These are phyloP conservation scores for Andrena fulva DNA, from an alignment of 2,888 invertebrate genomes.

Conservation along the genomic window DNA sequence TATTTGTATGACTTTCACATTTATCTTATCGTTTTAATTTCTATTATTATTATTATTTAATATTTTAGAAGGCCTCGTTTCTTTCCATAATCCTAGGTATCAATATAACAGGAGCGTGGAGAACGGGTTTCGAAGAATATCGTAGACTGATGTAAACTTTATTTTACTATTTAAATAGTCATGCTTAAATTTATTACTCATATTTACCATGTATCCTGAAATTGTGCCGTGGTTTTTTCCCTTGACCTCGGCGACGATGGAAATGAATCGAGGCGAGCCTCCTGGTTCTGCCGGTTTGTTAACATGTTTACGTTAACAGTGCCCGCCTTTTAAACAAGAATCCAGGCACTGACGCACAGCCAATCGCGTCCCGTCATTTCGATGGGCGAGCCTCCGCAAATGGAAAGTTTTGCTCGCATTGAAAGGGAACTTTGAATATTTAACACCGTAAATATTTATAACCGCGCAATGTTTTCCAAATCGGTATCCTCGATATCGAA, in stretches of 20 bases:
- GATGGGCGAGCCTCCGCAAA: constrained; percentile 36
- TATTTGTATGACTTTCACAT: too few relatives aligned
- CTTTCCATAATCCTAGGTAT: too few relatives aligned
- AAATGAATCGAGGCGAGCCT: constrained; percentile 70
- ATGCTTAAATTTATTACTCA: constrained; percentile 2
- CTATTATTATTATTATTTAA: too few relatives aligned
- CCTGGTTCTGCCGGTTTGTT: constrained; percentile 76
- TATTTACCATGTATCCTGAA: constrained; percentile 18
- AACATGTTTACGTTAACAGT: constrained; percentile 70
- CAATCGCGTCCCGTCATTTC: constrained; percentile 33
- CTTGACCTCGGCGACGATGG: constrained; percentile 28
- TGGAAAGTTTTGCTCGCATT: constrained; percentile 49
- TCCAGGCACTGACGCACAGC: constrained; percentile 15
- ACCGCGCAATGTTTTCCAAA: background rate
- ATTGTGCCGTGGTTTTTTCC: constrained; percentile 16
- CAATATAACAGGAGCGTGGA: too few relatives aligned
- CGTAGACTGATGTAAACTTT: too few relatives aligned
- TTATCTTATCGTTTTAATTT: too few relatives aligned
- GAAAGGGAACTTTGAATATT: background rate
- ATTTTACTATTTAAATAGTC: too few relatives aligned
- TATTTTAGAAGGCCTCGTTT: too few relatives aligned
- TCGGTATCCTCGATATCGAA: background rate
- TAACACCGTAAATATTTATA: too few relatives aligned
- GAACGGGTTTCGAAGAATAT: too few relatives aligned
- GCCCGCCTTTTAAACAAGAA: constrained; percentile 32